These are phyloP conservation scores for Dasyprocta punctata DNA, from an alignment of 2,113 vertebrate species.

Conservation along the genomic window DNA sequence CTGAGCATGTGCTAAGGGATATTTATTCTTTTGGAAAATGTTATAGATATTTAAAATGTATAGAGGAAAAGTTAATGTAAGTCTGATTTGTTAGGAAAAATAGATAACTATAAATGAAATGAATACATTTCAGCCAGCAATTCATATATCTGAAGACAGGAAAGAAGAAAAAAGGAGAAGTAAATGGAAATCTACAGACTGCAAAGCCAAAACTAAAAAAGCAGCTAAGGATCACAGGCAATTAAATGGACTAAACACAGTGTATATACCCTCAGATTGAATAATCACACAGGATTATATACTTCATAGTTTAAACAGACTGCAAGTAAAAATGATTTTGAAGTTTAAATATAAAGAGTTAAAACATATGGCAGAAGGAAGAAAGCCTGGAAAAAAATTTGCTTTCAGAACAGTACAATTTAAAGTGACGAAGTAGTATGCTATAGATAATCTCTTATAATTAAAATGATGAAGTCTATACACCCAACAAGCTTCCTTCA, in stretches of 20 bases:
- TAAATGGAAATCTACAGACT: neutral
- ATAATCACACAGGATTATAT: neutral
- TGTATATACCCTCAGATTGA: neutral
- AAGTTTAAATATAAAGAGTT: neutral
- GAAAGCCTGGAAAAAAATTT: neutral
- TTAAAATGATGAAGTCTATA: neutral
- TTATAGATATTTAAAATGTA: neutral
- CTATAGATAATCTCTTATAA: neutral
- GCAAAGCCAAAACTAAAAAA: neutral
- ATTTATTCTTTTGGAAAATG: neutral
- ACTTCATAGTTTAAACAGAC: neutral
- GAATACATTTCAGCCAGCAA: neutral
- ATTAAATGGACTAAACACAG: neutral
- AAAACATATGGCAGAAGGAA: neutral
- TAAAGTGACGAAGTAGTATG: neutral
- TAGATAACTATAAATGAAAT: neutral
- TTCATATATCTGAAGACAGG: neutral
- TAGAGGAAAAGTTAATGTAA: neutral
- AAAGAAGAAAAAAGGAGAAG: neutral
- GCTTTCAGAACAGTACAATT: neutral
- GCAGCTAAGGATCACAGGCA: neutral
- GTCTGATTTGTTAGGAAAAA: neutral
- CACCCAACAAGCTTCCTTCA: neutral
- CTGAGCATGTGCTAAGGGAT: neutral
- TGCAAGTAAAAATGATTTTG: neutral